phyloP scores from a whole-genome alignment of 2,888 invertebrate species.

The Clepsis dumicolana region DNA sequence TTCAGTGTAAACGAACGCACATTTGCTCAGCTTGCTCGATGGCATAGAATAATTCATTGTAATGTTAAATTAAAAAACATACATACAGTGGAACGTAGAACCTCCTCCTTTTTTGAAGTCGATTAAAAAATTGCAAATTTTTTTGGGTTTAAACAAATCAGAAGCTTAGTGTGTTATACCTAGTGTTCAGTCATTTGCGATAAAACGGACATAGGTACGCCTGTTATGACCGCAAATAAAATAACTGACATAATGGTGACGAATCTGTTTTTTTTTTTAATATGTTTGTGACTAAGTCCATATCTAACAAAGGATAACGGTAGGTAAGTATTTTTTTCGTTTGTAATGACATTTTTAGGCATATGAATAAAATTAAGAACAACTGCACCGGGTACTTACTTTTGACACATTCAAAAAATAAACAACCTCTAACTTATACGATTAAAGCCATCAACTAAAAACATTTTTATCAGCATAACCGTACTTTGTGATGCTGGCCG shows the following conservation, averaged over 20 bases:
- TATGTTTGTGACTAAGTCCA: background rate
- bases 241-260: too few species aligned
- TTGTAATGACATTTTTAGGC: too few species aligned
- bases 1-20: too few species aligned
- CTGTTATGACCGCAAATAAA: background rate
- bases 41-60: too few species aligned
- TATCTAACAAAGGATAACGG: constrained; percentile 6
- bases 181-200: background rate
- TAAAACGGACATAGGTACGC: background rate
- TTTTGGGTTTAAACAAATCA: background rate
- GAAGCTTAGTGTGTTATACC: background rate
- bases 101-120: too few species aligned
- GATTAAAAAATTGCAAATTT: background rate
- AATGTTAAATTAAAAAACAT: too few species aligned
- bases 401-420: background rate
- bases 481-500: constrained; percentile 6
- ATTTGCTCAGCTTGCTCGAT: too few species aligned
- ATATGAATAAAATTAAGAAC: background rate
- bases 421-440: background rate
- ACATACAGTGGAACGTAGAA: too few species aligned
- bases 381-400: background rate
- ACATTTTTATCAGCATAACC: constrained; percentile 14
- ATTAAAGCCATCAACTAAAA: constrained; percentile 26
- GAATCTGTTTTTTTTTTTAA: too few species aligned
- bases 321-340: background rate